phyloP scores from a whole-genome alignment of 2,888 invertebrate species.

The Pandemis heparana region DNA sequence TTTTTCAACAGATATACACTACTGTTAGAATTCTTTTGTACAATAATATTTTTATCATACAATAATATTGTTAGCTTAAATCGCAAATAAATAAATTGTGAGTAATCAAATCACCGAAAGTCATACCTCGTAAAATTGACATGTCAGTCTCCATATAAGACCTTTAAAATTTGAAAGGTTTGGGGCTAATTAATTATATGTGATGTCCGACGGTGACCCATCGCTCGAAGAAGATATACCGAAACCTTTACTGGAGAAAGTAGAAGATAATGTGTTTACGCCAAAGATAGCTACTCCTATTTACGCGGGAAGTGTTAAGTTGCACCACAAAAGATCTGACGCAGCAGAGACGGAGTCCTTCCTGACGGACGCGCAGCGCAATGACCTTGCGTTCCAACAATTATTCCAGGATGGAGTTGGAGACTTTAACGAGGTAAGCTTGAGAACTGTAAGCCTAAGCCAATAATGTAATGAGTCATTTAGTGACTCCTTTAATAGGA shows the following conservation, averaged over 20 bases:
- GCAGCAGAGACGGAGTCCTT: conserved; percentile 75
- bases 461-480: not conserved
- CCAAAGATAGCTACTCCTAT: conserved; percentile 79
- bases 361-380: conserved; percentile 74
- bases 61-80: conserved; percentile 7
- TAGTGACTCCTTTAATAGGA: not conserved
- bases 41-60: not conserved
- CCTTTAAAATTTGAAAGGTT: conserved; percentile 11
- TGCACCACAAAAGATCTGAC: conserved; percentile 73
- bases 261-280: conserved; percentile 79
- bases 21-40: conserved; percentile 5
- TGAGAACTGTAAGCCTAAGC: not conserved
- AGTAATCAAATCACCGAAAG: conserved; percentile 35
- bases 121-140: conserved; percentile 15
- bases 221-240: conserved; percentile 82
- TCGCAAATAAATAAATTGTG: conserved; percentile 41
- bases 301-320: conserved; percentile 73
- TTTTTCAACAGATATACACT: not conserved
- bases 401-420: conserved; percentile 75
- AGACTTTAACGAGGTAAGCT: conserved; percentile 69
- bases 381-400: conserved; percentile 78
- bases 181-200: conserved; percentile 51
- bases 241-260: conserved; percentile 69
- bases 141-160: conserved; percentile 35
- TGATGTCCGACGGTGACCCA: conserved; percentile 84